Evolutionary conservation across 2,797 vertebrate species (phyloP).

Genomic region (Tenualosa thibaudeaui): DNA sequence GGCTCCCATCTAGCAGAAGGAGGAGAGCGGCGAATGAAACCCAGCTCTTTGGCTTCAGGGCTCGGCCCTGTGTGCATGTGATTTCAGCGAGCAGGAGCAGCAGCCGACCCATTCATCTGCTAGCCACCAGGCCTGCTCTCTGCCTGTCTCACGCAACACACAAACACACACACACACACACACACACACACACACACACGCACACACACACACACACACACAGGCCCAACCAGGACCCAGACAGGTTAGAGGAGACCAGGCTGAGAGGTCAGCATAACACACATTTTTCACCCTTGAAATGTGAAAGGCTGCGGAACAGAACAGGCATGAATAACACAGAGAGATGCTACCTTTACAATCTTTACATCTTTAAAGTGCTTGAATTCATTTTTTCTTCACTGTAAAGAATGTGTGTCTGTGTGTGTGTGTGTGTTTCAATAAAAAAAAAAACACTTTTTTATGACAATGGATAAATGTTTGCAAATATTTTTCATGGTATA

Average conservation of each 20-base stretch:
- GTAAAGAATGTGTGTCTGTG: neutral
- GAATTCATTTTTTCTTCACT: too few relatives aligned
- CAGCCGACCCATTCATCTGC: neutral
- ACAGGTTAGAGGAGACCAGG: neutral
- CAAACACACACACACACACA: neutral
- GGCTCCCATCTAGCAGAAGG: neutral
- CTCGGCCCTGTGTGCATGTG: neutral
- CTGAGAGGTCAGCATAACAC: neutral
- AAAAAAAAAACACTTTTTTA: neutral
- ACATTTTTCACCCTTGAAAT: neutral
- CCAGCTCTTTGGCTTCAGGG: constrained; percentile 8
- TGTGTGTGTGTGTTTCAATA: neutral
- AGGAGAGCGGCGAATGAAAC: constrained; percentile 5
- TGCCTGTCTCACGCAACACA: neutral
- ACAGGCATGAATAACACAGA: neutral
- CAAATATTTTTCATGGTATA: neutral
- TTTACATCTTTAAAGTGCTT: too few relatives aligned
- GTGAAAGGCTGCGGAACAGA: neutral
- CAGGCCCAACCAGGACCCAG: neutral
- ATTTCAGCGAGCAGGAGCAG: neutral
- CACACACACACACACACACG: neutral
- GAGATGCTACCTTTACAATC: neutral
- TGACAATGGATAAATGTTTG: neutral
- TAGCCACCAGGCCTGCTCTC: neutral
- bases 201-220: neutral